These are phyloP conservation scores for Platalea minor DNA, from an alignment of 2,797 vertebrate genomes.

Conservation along the genomic window DNA sequence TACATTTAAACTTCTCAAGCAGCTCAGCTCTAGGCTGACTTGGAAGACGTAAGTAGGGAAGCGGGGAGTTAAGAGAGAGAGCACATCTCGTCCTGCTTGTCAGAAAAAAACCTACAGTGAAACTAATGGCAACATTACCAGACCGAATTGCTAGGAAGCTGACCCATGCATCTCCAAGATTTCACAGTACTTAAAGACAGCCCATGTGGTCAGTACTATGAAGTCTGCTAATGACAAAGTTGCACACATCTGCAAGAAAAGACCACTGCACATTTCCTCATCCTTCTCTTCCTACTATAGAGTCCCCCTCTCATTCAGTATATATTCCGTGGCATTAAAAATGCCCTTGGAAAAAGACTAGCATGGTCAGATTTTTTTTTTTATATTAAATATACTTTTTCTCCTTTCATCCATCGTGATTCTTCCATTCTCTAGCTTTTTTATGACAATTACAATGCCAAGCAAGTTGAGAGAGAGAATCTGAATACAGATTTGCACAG, in stretches of 20 bases:
- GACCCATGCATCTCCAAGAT: neutral
- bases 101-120: neutral
- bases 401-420: neutral
- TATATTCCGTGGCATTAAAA: slow-evolving; percentile 4
- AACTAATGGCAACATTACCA: neutral
- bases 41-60: neutral
- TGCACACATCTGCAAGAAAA: neutral
- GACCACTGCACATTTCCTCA: neutral
- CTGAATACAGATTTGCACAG: slow-evolving; percentile 44
- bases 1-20: neutral
- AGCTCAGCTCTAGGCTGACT: neutral
- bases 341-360: slow-evolving; percentile 12
- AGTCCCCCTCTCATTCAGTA: neutral
- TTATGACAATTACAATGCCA: neutral
- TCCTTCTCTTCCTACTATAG: neutral
- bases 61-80: neutral
- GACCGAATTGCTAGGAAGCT: neutral
- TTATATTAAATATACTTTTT: neutral
- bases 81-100: neutral
- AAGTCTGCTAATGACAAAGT: neutral
- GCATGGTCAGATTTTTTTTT: neutral
- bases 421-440: slow-evolving; percentile 6
- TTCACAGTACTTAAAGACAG: neutral
- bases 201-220: neutral
- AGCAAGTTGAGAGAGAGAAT: slow-evolving; percentile 57